phyloP scores from a whole-genome alignment of 1,140 invertebrate species.

The Drosophila sulfurigaster region DNA sequence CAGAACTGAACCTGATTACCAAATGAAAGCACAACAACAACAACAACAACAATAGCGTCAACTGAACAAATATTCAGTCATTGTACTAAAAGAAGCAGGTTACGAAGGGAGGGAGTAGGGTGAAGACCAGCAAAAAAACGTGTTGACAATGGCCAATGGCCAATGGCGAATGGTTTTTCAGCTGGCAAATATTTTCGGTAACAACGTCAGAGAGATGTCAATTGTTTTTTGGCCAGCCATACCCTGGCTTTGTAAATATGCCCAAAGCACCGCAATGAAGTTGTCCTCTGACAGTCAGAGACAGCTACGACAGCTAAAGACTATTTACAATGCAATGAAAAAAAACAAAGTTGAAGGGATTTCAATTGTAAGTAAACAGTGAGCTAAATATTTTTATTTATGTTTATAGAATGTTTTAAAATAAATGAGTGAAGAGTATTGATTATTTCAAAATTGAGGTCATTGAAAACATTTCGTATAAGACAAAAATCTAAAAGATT shows the following conservation, averaged over 20 bases:
- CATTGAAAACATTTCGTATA: too few relatives aligned
- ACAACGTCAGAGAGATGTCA: constrained; percentile 32
- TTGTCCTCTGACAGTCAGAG: background rate
- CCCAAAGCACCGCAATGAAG: background rate
- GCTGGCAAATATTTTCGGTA: constrained; percentile 42
- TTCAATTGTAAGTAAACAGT: too few relatives aligned
- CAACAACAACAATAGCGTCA: constrained; percentile 7
- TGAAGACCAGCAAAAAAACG: background rate
- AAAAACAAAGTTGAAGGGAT: too few relatives aligned
- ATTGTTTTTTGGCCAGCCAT: constrained; percentile 28
- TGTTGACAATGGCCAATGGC: constrained; percentile 48
- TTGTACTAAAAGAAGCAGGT: constrained; percentile 20
- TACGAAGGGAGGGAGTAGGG: background rate
- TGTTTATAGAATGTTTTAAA: too few relatives aligned
- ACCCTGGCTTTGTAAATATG: background rate
- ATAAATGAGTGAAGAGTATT: too few relatives aligned
- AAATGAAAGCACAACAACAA: constrained; percentile 17
- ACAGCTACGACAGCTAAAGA: background rate
- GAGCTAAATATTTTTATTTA: too few relatives aligned
- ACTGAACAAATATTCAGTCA: constrained; percentile 43
- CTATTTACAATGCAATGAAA: background rate
- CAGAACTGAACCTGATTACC: constrained; percentile 29
- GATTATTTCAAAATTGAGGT: too few relatives aligned
- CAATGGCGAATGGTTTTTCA: constrained; percentile 40
- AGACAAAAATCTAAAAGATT: too few relatives aligned